These are phyloP conservation scores for Emmelina monodactyla DNA, from an alignment of 2,888 invertebrate species.

Conservation along the genomic window DNA sequence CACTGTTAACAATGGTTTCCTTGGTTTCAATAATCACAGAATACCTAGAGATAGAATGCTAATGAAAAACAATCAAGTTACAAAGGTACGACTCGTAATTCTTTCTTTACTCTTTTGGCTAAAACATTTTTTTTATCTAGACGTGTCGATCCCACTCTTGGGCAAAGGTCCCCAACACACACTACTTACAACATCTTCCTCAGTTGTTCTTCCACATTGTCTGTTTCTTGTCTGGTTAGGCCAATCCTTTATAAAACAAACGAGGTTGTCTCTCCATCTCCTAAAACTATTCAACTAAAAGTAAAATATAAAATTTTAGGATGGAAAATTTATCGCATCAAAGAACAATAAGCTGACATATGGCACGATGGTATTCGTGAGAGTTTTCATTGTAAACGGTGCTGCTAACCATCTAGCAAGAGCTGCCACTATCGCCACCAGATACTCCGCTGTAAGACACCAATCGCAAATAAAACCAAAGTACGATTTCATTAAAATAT, in stretches of 20 bases:
- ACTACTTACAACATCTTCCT: too few species aligned
- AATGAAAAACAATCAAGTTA: constrained; percentile 95
- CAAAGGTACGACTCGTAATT: too few species aligned
- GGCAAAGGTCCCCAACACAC: too few species aligned
- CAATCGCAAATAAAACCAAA: constrained; percentile 85
- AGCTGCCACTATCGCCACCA: constrained; percentile 84
- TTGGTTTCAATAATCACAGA: constrained; percentile 85
- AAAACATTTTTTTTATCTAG: too few species aligned
- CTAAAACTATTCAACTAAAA: too few species aligned
- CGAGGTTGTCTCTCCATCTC: too few species aligned
- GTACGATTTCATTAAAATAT: constrained; percentile 66
- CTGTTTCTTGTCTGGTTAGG: too few species aligned
- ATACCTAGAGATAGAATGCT: constrained; percentile 89
- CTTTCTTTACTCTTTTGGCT: too few species aligned
- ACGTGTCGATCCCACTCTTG: too few species aligned
- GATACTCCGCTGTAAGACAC: constrained; percentile 88
- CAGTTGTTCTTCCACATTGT: too few species aligned
- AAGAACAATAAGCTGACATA: constrained; percentile 83
- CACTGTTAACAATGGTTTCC: constrained; percentile 89
- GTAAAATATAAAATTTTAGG: too few species aligned
- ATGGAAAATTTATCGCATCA: constrained; percentile 84
- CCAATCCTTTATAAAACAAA: too few species aligned
- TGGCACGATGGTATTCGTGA: constrained; percentile 91
- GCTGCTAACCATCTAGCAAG: constrained; percentile 75
- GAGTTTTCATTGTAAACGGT: constrained; percentile 80